A percentile compares a stretch with the other conserved stretches of the same genome.
phyloP scores from a whole-genome alignment of 2,888 invertebrate genomes.

The Gonocerus acuteangulatus region DNA sequence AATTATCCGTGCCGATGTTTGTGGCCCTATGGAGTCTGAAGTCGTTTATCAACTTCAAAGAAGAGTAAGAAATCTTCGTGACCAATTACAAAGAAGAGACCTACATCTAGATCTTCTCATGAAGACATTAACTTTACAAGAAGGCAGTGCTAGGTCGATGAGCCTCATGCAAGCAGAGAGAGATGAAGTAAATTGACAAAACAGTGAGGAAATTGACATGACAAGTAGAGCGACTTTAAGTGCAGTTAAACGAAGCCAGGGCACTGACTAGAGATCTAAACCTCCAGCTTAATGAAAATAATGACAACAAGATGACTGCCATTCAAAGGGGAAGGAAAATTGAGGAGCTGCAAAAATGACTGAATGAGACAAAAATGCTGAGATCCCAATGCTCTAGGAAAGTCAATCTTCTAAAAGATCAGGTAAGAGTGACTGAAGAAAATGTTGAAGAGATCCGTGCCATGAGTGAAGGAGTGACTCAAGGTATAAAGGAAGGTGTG shows the following conservation, averaged over 20 bases:
- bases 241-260: slow-evolving; percentile 74
- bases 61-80: slow-evolving; percentile 73
- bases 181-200: slow-evolving; percentile 44
- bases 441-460: slow-evolving; percentile 61
- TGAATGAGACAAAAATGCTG: slow-evolving; percentile 72
- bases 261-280: slow-evolving; percentile 75
- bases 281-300: slow-evolving; percentile 74
- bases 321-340: slow-evolving; percentile 74
- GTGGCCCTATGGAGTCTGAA: too few relatives aligned
- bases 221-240: slow-evolving; percentile 71
- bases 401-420: slow-evolving; percentile 63
- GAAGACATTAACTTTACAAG: slow-evolving; percentile 77
- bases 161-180: slow-evolving; percentile 51
- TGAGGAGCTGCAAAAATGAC: slow-evolving; percentile 71
- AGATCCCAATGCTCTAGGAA: slow-evolving; percentile 67
- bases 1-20: too few relatives aligned
- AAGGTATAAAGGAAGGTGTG: slow-evolving; percentile 68
- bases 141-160: slow-evolving; percentile 60
- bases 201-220: slow-evolving; percentile 72
- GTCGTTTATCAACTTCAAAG: slow-evolving; percentile 86
- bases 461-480: slow-evolving; percentile 61
- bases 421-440: slow-evolving; percentile 55
- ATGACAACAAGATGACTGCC: slow-evolving; percentile 76
- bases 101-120: slow-evolving; percentile 81
- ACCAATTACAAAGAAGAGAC: slow-evolving; percentile 85